Conservation (phyloP, 2,888 invertebrate species). For the Archips crataeganus region DNA sequence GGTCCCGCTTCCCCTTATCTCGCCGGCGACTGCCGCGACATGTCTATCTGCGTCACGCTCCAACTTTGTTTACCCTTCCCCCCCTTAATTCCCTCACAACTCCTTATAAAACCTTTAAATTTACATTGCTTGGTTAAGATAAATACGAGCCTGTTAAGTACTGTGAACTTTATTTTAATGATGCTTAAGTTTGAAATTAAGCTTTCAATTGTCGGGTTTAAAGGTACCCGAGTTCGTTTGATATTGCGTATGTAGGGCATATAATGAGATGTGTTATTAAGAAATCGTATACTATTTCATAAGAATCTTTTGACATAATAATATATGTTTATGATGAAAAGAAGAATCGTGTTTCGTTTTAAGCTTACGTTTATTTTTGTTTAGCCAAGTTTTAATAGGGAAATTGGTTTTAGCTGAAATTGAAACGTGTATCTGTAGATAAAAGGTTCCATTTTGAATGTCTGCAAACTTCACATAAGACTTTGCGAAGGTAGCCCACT, state of each 20-base stretch:
- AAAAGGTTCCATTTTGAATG: neutral
- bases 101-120: conserved; percentile 42
- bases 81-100: conserved; percentile 31
- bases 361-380: neutral
- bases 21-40: conserved; percentile 34
- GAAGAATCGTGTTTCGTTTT: neutral
- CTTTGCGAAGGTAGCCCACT: too few relatives aligned
- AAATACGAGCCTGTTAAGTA: conserved; percentile 8
- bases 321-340: neutral
- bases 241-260: neutral
- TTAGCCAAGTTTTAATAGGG: neutral
- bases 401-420: neutral
- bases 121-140: conserved; percentile 35
- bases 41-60: conserved; percentile 37
- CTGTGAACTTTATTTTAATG: neutral
- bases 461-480: too few relatives aligned
- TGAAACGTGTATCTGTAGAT: neutral
- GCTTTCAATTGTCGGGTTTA: too few relatives aligned
- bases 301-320: neutral
- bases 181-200: neutral
- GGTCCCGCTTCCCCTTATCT: conserved; percentile 34
- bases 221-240: conserved; percentile 7
- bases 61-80: conserved; percentile 31
- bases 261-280: conserved; percentile 23
- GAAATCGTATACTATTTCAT: conserved; percentile 16